phyloP scores from a whole-genome alignment of 2,888 invertebrate genomes.

The Lycaena phlaeas region DNA sequence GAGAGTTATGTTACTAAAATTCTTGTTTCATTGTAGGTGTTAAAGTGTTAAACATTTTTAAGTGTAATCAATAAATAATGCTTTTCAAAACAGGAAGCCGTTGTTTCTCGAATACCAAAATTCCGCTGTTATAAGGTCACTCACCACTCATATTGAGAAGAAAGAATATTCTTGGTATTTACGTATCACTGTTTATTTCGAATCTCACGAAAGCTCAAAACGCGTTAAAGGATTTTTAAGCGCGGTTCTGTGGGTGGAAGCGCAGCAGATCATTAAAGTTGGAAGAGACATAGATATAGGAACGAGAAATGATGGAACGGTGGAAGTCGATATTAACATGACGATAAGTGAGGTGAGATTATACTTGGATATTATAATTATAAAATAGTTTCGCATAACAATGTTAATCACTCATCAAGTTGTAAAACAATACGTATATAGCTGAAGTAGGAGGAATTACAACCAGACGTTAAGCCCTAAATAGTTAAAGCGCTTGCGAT shows the following conservation, averaged over 20 bases:
- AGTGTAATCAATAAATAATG: too few species aligned
- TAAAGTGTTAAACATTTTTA: too few species aligned
- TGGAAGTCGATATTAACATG: conserved; percentile 38
- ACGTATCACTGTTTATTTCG: conserved; percentile 37
- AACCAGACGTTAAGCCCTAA: too few species aligned
- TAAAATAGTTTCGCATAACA: too few species aligned
- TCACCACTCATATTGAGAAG: conserved; percentile 58
- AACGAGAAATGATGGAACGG: conserved; percentile 36
- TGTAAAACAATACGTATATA: too few species aligned
- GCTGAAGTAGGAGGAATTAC: too few species aligned
- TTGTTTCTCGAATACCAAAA: conserved; percentile 78
- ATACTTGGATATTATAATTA: too few species aligned
- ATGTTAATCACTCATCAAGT: too few species aligned
- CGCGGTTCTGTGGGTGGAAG: conserved; percentile 38
- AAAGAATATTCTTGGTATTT: conserved; percentile 37
- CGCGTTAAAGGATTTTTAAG: conserved; percentile 37
- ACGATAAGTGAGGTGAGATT: conserved; percentile 45
- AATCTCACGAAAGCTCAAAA: conserved; percentile 30
- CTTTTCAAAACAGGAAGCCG: conserved; percentile 81
- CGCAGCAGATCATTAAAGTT: conserved; percentile 34
- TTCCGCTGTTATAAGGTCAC: conserved; percentile 75
- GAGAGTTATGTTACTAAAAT: too few species aligned
- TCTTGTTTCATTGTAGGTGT: too few species aligned
- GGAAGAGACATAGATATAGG: conserved; percentile 28
- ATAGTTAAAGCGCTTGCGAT: too few species aligned